phyloP scores from a whole-genome alignment of 2,888 invertebrate genomes.

The Cryptosula pallasiana region DNA sequence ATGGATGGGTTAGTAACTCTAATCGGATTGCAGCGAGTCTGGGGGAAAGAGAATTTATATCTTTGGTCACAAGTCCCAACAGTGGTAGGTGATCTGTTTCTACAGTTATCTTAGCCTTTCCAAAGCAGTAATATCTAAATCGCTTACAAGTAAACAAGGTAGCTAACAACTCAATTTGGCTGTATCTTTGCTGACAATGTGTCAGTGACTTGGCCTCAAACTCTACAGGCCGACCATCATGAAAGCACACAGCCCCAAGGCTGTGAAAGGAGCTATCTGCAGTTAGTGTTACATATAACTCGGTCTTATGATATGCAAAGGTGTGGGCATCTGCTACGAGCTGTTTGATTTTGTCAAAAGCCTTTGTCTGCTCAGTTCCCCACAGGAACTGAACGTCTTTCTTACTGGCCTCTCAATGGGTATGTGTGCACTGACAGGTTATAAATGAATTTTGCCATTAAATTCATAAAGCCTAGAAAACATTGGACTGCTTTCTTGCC shows the following conservation, averaged over 20 bases:
- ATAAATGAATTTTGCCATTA: background rate
- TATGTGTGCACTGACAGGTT: too few relatives aligned
- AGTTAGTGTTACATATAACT: background rate
- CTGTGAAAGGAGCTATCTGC: background rate
- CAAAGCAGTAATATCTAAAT: constrained; percentile 8
- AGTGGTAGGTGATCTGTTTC: constrained; percentile 23
- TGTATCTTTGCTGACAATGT: background rate
- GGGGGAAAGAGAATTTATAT: background rate
- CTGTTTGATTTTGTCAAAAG: background rate
- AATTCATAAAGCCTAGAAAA: background rate
- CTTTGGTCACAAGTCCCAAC: background rate
- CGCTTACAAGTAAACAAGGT: background rate
- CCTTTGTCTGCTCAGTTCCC: background rate
- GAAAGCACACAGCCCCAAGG: constrained; percentile 15
- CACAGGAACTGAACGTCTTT: background rate
- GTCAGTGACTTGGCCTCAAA: constrained; percentile 10
- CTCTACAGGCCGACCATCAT: background rate
- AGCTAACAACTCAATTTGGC: constrained; percentile 21
- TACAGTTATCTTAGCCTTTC: background rate
- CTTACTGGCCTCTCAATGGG: background rate
- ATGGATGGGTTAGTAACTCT: background rate
- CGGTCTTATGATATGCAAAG: background rate
- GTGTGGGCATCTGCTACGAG: too few relatives aligned
- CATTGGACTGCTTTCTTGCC: background rate
- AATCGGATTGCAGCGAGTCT: background rate